These are phyloP conservation scores for Bucco capensis DNA, from an alignment of 2,113 vertebrate species.

Conservation along the genomic window DNA sequence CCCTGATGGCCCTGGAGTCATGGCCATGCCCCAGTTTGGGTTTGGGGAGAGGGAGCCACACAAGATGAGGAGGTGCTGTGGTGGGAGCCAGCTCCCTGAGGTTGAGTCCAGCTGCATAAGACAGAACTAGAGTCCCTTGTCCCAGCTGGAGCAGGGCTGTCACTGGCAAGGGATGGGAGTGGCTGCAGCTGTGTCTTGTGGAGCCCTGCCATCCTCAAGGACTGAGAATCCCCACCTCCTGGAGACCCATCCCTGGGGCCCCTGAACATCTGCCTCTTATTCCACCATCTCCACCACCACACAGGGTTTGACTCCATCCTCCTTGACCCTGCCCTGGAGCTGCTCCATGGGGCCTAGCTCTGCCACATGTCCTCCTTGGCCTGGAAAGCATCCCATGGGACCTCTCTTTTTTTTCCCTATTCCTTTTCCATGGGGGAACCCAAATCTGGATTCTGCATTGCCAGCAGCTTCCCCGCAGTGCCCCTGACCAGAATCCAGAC, in stretches of 20 bases:
- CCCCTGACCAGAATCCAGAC: not conserved
- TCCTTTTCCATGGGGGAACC: accelerated
- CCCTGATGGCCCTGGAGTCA: not conserved
- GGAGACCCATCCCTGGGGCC: not conserved
- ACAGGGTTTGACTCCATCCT: not conserved
- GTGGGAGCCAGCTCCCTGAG: not conserved
- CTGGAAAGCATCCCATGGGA: not conserved
- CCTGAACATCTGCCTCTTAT: not conserved
- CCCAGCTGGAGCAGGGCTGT: no score
- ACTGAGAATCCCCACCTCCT: not conserved
- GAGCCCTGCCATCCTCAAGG: not conserved
- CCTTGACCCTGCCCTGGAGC: not conserved
- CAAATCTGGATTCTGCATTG: not conserved
- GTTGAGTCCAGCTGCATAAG: accelerated
- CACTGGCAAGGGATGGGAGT: accelerated
- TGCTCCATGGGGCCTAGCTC: not conserved
- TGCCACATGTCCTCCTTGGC: accelerated
- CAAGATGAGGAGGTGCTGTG: accelerated
- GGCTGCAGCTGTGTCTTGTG: not conserved
- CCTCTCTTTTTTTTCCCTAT: not conserved
- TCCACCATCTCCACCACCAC: not conserved
- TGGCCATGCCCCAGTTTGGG: not conserved
- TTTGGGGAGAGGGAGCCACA: not conserved
- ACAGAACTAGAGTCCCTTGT: not conserved
- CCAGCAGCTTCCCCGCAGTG: accelerated